A percentile compares a stretch with the other conserved stretches of the same genome.
phyloP scores from a whole-genome alignment of 1,140 invertebrate genomes.

The Hormaphis cornu region DNA sequence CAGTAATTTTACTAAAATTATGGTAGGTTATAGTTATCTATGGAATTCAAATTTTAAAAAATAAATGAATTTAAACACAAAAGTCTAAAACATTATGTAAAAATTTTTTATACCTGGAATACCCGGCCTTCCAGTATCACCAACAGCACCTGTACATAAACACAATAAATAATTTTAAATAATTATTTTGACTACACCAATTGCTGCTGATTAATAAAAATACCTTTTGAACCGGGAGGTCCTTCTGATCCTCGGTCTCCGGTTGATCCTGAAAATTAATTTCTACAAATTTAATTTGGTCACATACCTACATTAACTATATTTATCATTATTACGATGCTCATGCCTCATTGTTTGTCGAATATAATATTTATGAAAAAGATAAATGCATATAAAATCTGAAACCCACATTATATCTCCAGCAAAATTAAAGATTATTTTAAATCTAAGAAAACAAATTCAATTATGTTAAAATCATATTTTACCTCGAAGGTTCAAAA shows the following conservation, averaged over 20 bases:
- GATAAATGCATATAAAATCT: too few species aligned
- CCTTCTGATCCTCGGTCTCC: slow-evolving; percentile 68
- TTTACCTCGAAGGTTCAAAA: too few species aligned
- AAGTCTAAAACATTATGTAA: background rate
- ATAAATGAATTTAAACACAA: background rate
- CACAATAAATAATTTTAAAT: background rate
- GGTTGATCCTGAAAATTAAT: slow-evolving; percentile 51
- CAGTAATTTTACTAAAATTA: background rate
- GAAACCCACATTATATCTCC: too few species aligned
- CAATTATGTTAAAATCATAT: too few species aligned
- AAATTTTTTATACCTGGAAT: slow-evolving; percentile 36
- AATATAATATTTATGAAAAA: too few species aligned
- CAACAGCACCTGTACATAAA: slow-evolving; percentile 27
- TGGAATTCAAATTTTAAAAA: background rate
- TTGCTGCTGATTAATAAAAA: background rate
- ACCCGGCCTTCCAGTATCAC: slow-evolving; percentile 52
- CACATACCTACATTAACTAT: too few species aligned
- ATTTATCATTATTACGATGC: too few species aligned
- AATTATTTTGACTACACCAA: background rate
- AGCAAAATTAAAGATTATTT: too few species aligned
- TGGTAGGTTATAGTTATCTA: background rate
- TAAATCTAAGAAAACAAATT: too few species aligned
- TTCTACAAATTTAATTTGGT: too few species aligned
- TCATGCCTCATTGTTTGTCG: too few species aligned
- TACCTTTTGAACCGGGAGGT: slow-evolving; percentile 58